Base-by-base conservation (phyloP, 2,888 invertebrate genomes). In the Mimachlamys varia region DNA sequence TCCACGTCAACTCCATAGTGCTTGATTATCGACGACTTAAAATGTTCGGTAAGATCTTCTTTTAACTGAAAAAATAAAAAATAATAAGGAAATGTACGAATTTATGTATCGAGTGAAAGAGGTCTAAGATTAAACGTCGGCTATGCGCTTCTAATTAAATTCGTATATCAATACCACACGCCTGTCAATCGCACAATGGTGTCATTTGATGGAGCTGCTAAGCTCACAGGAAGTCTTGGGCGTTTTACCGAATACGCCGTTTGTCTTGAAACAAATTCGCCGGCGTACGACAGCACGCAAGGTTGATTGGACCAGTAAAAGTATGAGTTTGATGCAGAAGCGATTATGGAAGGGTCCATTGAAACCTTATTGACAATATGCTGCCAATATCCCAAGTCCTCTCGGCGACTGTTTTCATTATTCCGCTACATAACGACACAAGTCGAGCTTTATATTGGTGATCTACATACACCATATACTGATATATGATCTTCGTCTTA, bases 1-100 rank as follows among this genome's bases (percentile, higher is more conserved):
- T 94, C 92, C n/a, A 94, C 91, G 92, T 95, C 94, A 37, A 94
- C 92, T 38, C 95, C 95, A 91, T 96, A 96, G 53, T 95, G 92
- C 88, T 91, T 91, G 87, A 94, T 92, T 55, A 96, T 92, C 49
- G 95, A 94, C 88, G 93, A 91, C 88, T 93, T 92, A 92, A 96
- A 95, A 17, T 93, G 91, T 10, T 87, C 89, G 90, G 94, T 93
- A 19, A 96, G 93, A 50, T 93, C 94, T 12, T 93, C 91, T n/a
- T 93, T 92, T 62, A 95, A 92, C 95, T 95, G 93, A 12, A 93
- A 93, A 89, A 44, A 88, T 1, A 50, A 88, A 37, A 55, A 87
- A 55, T 89, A 90, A 53, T 62, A 76, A 38, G 50, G 62, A 76
- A 76, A 76, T 76, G 62, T 76, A 76, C 33, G 76, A 76, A 76